Conservation (phyloP, 37 sponge, comb jelly and placozoan genomes). For the Spongia lamella region DNA sequence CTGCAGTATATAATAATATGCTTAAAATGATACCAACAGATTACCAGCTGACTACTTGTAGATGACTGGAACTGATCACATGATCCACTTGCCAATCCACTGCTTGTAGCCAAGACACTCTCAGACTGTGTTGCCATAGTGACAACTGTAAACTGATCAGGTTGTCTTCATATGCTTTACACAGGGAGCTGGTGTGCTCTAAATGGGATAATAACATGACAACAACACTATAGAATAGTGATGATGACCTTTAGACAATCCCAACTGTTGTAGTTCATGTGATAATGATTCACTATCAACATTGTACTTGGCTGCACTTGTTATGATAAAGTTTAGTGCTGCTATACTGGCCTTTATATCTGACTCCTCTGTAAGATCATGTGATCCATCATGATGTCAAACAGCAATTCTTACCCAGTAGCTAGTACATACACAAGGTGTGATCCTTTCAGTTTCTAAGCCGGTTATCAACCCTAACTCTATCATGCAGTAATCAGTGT, state of each 20-base stretch:
- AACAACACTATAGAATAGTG: too few species aligned
- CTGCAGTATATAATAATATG: slow-evolving; percentile 11
- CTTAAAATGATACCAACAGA: neutral
- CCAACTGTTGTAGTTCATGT: slow-evolving; percentile 95
- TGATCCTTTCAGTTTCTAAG: too few species aligned
- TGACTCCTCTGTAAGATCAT: slow-evolving; percentile 62
- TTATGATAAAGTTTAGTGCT: slow-evolving; percentile 78
- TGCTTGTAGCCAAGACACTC: slow-evolving; percentile 66
- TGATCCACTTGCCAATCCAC: slow-evolving; percentile 95
- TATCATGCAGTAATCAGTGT: too few species aligned
- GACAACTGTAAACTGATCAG: slow-evolving; percentile 50
- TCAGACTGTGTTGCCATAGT: slow-evolving; percentile 54
- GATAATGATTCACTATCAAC: slow-evolving; percentile 78
- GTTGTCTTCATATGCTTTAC: slow-evolving; percentile 76
- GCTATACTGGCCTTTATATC: slow-evolving; percentile 90
- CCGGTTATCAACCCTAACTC: too few species aligned
- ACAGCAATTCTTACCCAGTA: too few species aligned
- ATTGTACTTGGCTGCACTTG: slow-evolving; percentile 76
- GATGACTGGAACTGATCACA: slow-evolving; percentile 72
- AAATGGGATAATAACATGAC: too few species aligned
- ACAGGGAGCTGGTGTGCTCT: slow-evolving; percentile 78
- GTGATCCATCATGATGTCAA: too few species aligned
- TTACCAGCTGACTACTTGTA: slow-evolving; percentile 37
- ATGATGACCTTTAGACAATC: slow-evolving; percentile 88
- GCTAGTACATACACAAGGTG: too few species aligned